Percentiles rank a stretch among this genome's conserved stretches.
Evolutionary conservation across 2,113 vertebrate genomes (phyloP).

Genomic region (Sylvilagus bachmani): DNA sequence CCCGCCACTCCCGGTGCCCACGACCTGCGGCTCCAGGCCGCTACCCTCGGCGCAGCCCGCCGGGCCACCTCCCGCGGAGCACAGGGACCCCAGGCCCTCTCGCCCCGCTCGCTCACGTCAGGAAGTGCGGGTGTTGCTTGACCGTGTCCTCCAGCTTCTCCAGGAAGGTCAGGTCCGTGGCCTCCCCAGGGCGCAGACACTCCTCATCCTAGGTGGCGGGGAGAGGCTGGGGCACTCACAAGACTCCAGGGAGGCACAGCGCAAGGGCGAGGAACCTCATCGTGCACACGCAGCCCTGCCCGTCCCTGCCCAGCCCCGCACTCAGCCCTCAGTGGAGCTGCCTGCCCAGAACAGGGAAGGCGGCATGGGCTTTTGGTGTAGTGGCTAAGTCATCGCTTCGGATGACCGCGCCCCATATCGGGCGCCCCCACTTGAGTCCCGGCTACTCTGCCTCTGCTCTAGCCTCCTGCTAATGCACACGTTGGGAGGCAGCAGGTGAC

Average conservation of each 20-base stretch:
- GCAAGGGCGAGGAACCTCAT: not conserved
- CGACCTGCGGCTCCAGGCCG: not conserved
- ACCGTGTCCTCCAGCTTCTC: conserved; percentile 96
- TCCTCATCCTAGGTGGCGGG: conserved; percentile 93
- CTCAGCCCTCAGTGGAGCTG: not conserved
- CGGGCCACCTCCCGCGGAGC: too few relatives aligned
- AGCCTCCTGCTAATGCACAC: too few relatives aligned
- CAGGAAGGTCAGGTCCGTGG: conserved; percentile 96
- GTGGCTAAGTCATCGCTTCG: too few relatives aligned
- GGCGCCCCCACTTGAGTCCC: too few relatives aligned
- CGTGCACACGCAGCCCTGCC: not conserved
- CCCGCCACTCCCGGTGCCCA: not conserved
- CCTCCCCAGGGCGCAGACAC: conserved; percentile 97
- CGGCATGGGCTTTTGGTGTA: too few relatives aligned
- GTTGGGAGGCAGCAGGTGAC: too few relatives aligned
- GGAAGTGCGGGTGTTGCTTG: conserved; percentile 96
- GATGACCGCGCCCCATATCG: too few relatives aligned
- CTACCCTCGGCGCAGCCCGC: too few relatives aligned
- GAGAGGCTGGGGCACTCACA: not conserved
- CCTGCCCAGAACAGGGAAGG: not conserved
- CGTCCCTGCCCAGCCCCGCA: not conserved
- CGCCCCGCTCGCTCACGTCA: conserved; percentile 94
- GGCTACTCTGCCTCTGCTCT: too few relatives aligned
- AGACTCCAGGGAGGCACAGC: not conserved
- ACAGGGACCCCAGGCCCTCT: not conserved